Base-by-base conservation (phyloP, 2,888 invertebrate genomes). In the Perizoma flavofasciatum region DNA sequence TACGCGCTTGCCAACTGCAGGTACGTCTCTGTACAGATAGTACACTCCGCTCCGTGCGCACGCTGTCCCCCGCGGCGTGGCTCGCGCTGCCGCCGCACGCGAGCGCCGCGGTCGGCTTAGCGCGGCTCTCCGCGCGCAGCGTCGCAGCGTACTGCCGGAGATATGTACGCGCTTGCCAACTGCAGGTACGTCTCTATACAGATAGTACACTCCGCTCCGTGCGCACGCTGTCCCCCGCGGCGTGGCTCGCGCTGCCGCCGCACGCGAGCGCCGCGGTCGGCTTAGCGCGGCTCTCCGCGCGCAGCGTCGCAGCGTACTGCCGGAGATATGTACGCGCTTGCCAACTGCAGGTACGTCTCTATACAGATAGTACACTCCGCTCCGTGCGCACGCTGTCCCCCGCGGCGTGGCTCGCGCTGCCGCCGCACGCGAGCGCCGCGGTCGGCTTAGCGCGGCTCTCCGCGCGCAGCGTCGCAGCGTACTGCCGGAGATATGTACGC, bases 41-140 rank as follows among this genome's bases (percentile, higher is more conserved):
- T n/a, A n/a, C n/a, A n/a, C n/a, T n/a, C 71, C 95, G 96, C 1
- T 92, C 94, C 66, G 95, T 97, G 69, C 92, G 96, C 65, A 97
- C 98, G 5, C 93, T 98, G 59, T 97, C 97, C 47, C 93, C 97
- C 7, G 95, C 94, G 48, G 94, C 94, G 49, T 97, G 97, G 97
- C 97, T 97, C 94, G 94, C 96, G 37, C 88, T 97, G 49, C 90
- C 96, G 3, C 89, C 89, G 61, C 85, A 83, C 77, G 33, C 71
- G 73, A 44, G 49, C 40, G 32, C 58, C 40, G 22, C 61, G 10
- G 7, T 33, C 50, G 8, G 72, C 71, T 73, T 60, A 78, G 92
- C 89, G 34, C 90, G 97, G 44, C 95, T 95, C 9, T 92, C 94
- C 10, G 95, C 96, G 6, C 92, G 94, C 32, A 94, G 94, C 5